phyloP scores from a whole-genome alignment of 2,797 vertebrate species.

The Myotis vivesi region DNA sequence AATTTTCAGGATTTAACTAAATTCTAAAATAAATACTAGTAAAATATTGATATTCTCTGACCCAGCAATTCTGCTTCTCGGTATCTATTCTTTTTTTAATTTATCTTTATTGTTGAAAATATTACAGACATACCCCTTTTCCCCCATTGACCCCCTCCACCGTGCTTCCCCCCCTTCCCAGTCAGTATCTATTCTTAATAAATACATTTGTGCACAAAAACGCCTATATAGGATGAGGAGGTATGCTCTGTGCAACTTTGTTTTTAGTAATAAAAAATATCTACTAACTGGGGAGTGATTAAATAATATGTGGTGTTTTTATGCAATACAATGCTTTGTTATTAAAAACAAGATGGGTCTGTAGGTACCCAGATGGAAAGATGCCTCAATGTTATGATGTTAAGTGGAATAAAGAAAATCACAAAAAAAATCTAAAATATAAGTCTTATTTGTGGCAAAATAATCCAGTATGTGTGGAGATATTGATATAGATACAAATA shows the following conservation, averaged over 20 bases:
- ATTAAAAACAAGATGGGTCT: background rate
- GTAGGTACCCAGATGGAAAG: background rate
- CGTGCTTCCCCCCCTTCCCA: too few relatives aligned
- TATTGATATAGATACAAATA: background rate
- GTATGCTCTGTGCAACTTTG: background rate
- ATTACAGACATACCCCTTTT: too few relatives aligned
- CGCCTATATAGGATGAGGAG: background rate
- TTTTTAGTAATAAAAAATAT: constrained; percentile 41
- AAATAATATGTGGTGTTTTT: constrained; percentile 6
- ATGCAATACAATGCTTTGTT: background rate
- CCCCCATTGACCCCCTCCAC: too few relatives aligned
- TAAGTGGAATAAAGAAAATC: background rate
- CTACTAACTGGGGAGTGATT: background rate
- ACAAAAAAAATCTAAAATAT: constrained; percentile 38
- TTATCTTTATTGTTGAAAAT: too few relatives aligned
- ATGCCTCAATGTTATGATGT: background rate
- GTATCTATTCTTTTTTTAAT: background rate
- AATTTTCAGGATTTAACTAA: constrained; percentile 17
- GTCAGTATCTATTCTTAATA: constrained; percentile 19
- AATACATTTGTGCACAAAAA: background rate
- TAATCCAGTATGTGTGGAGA: background rate
- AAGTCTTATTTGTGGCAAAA: constrained; percentile 33
- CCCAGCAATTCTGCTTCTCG: background rate
- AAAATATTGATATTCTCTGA: background rate
- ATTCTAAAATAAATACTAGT: background rate